Evolutionary conservation across 2,797 vertebrate genomes (phyloP), one percentile per base, ranked within the genome.

Genomic region (Cirrhinus molitorella): DNA sequence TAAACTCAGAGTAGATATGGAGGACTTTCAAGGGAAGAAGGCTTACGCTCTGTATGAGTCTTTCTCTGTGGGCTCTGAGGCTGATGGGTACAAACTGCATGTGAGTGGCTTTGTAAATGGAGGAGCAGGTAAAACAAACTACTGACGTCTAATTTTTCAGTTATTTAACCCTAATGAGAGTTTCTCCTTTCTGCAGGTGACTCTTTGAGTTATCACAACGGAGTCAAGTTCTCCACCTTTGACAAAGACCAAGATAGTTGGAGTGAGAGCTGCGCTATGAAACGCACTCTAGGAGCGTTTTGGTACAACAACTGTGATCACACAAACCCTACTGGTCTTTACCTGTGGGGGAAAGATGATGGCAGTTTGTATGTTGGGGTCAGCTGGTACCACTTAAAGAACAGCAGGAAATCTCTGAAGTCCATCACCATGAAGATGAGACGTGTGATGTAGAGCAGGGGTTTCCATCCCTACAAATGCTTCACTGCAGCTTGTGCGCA

Each of bases 251-350:
- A 31, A 63, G 28, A 63, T 16, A 1, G 0, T 4, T 4, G 3
- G 13, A 0, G 14, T 5, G 0, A 0, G 0, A 12, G 0, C 11
- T 59, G 55, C 25, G 55, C 55, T 59, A 12, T 11, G 12, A 5
- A 12, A 12, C 8, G 1, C 0, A 3, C 7, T 51, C 5, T 17
- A 9, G 51, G 51, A 55, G 53, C 9, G 21, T 55, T 55, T 19
- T 65, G 28, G 63, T 65, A 19, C 28, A 17, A 4, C 0, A 0
- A 0, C 21, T 66, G 63, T 40, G 0, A 6, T 40, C 0, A 1
- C 1, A 37, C 63, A 40, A 66, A 66, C 17, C 63, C 63, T 31
- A 66, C 31, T 40, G 31, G 10, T n/a, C 34, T 1, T 0, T 67
- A 40, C 34, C 1, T 21, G 31, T 12, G 17, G 63, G 17, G 31